Base-by-base conservation (phyloP, 2,888 invertebrate genomes). In the Luperina testacea region DNA sequence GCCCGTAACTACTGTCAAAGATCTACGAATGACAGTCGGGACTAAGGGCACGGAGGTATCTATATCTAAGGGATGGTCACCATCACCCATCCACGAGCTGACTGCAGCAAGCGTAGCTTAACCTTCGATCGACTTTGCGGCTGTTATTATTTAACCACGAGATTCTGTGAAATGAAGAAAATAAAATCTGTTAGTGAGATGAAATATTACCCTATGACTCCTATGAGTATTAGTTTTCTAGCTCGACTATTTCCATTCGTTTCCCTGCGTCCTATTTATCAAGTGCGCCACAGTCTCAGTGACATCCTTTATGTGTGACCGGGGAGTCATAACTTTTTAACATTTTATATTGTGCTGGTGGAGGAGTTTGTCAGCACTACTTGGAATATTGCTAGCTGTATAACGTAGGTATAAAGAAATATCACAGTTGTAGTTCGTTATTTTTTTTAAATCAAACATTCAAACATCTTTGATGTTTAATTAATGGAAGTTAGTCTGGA, bases 241-340 rank as follows among this genome's bases (percentile, higher is more conserved):
- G 64, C 81, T 78, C 42, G 8, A 67, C 59, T 75, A 65, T 75
- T 75, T 80, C 38, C 61, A 72, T 80, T 75, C 32, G 27, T 75
- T 75, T 75, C 68, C 51, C 15, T 27, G 63, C 78, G 69, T 75
- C n/a, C 72, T 68, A 79, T 84, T 75, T 80, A 71, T 87, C 81
- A 87, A 77, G 42, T 57, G 68, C 38, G n/a, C 48, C 51, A 75
- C 73, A 78, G 76, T 75, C 67, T 59, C 63, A 32, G 65, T 64
- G 81, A 84, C 68, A 48, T 70, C 51, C 69, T 87, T 77, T 84
- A 87, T 81, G 63, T 75, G 84, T 77, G 68, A 48, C 77, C 67
- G 42, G 85, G 80, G 74, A 83, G 72, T 67, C 78, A n/a, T 78
- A 77, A 84, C 72, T 72, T 81, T 71, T 75, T 77, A 76, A 64